These are phyloP conservation scores for Phyllotreta cruciferae DNA, from an alignment of 2,888 invertebrate species.

Conservation along the genomic window DNA sequence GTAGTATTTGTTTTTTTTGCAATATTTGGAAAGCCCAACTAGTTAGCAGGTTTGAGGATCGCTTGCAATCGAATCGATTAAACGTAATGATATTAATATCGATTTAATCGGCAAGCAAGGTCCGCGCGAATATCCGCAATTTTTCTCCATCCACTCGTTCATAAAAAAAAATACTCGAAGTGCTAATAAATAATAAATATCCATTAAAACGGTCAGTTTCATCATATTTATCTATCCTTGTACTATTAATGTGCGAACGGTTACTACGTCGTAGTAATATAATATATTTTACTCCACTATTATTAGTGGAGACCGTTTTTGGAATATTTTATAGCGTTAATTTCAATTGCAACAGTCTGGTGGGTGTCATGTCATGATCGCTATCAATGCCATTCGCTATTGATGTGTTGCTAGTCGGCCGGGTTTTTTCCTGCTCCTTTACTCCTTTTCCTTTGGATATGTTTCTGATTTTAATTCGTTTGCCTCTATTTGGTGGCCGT, in stretches of 20 bases:
- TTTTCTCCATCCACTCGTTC: background rate
- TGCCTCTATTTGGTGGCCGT: conserved; percentile 19
- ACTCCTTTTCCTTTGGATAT: conserved; percentile 15
- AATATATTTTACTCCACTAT: conserved; percentile 16
- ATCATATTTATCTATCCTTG: conserved; percentile 10
- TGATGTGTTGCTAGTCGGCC: conserved; percentile 4
- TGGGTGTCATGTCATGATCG: conserved; percentile 21
- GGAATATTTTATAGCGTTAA: conserved; percentile 22
- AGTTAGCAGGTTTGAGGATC: no score
- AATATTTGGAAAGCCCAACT: no score
- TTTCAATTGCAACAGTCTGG: conserved; percentile 20
- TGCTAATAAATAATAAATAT: background rate
- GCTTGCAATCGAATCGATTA: no score
- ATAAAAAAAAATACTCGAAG: background rate
- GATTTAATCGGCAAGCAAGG: background rate
- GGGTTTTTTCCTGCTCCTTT: no score
- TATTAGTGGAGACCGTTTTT: conserved; percentile 16
- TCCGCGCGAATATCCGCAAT: conserved; percentile 1
- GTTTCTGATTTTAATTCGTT: conserved; percentile 21
- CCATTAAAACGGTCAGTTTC: conserved; percentile 6
- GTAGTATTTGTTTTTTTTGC: no score
- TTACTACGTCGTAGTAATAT: conserved; percentile 16
- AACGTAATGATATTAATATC: no score
- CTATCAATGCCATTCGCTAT: conserved; percentile 20
- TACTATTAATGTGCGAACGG: conserved; percentile 4